Conservation (phyloP, 2,888 invertebrate species). For the Notodonta dromedarius region DNA sequence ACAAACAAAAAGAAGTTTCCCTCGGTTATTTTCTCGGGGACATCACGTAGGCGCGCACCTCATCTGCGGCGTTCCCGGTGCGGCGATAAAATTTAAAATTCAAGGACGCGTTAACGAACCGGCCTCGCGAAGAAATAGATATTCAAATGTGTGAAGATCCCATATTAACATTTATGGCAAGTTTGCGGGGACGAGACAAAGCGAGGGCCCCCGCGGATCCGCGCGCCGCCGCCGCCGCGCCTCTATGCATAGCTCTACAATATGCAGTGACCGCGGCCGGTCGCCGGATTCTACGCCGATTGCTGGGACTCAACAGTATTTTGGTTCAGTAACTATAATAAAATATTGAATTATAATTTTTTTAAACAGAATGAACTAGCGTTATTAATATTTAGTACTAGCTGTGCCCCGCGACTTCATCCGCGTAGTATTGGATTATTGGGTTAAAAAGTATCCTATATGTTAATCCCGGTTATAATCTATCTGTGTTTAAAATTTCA, state of each 20-base stretch:
- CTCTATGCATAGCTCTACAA: constrained; percentile 52
- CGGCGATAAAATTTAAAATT: constrained; percentile 84
- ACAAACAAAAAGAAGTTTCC: constrained; percentile 72
- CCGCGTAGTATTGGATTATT: too few species aligned
- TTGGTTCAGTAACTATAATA: constrained; percentile 5
- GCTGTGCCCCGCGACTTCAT: too few species aligned
- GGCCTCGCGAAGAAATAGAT: constrained; percentile 84
- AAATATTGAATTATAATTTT: constrained; percentile 3
- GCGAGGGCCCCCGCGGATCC: constrained; percentile 58
- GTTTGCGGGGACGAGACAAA: constrained; percentile 83
- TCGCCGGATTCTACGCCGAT: too few species aligned
- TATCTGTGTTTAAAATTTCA: too few species aligned
- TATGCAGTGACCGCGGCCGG: constrained; percentile 47
- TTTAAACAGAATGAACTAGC: too few species aligned
- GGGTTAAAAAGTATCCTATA: too few species aligned
- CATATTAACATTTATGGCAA: constrained; percentile 85
- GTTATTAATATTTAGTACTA: too few species aligned
- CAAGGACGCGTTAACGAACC: constrained; percentile 84
- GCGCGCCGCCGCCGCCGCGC: constrained; percentile 28
- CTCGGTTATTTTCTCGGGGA: constrained; percentile 76
- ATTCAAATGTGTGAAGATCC: constrained; percentile 84
- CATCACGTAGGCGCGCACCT: constrained; percentile 82
- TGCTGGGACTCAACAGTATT: constrained; percentile 5
- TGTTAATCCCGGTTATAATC: too few species aligned
- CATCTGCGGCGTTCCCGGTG: constrained; percentile 76